Percentiles rank a stretch among this genome's conserved stretches.
phyloP scores from a whole-genome alignment of 2,113 vertebrate species.

The Chaetodon trifascialis region DNA sequence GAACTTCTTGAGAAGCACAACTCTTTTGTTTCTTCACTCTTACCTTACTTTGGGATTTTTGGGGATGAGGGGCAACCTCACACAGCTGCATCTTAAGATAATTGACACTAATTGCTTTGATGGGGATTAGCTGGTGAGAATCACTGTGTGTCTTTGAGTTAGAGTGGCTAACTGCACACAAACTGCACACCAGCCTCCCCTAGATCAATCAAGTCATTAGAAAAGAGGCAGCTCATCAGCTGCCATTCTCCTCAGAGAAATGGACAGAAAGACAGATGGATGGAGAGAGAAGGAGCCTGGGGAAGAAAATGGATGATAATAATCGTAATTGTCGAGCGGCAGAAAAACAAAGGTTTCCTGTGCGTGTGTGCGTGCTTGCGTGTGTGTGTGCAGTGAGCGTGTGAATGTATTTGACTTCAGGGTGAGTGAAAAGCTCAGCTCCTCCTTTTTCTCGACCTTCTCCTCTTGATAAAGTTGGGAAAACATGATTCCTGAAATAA shows the following conservation, averaged over 20 bases:
- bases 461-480: constrained; percentile 27
- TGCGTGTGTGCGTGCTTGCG: not conserved
- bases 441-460: constrained; percentile 15
- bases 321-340: constrained; percentile 71
- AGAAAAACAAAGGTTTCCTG: constrained; percentile 50
- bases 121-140: constrained; percentile 80
- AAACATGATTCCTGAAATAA: constrained; percentile 48
- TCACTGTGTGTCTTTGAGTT: constrained; percentile 64
- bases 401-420: constrained; percentile 5
- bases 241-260: constrained; percentile 65
- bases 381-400: not conserved
- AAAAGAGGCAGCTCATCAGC: constrained; percentile 79
- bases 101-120: constrained; percentile 83
- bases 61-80: constrained; percentile 60
- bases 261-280: constrained; percentile 63
- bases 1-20: constrained; percentile 45
- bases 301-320: constrained; percentile 61
- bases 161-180: constrained; percentile 64
- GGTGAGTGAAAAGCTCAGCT: constrained; percentile 17
- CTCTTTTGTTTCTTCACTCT: constrained; percentile 48
- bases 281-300: constrained; percentile 23
- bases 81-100: constrained; percentile 80
- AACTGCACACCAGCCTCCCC: constrained; percentile 46
- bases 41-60: constrained; percentile 56
- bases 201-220: constrained; percentile 81